Evolutionary conservation across 2,888 invertebrate species (phyloP).

Genomic region (Pyrochroa serraticornis): DNA sequence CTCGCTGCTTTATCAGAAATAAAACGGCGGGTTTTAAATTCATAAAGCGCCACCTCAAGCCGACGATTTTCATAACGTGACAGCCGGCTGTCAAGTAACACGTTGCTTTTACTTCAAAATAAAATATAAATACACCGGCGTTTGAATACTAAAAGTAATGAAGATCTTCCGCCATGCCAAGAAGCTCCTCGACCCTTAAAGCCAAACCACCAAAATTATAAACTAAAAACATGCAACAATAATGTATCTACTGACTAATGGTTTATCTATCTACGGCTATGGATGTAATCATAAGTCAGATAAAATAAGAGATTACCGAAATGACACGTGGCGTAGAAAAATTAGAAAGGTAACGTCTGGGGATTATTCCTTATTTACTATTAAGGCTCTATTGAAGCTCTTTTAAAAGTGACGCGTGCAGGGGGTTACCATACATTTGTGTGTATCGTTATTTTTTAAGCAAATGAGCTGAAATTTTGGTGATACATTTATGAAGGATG

Average conservation of each 20-base stretch:
- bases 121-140: slow-evolving; percentile 21
- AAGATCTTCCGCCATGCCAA: slow-evolving; percentile 7
- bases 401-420: too few relatives aligned
- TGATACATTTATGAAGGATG: too few relatives aligned
- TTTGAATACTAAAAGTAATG: slow-evolving; percentile 28
- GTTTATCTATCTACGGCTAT: too few relatives aligned
- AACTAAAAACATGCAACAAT: slow-evolving; percentile 7
- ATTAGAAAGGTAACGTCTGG: too few relatives aligned
- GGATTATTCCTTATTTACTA: too few relatives aligned
- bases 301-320: too few relatives aligned
- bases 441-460: too few relatives aligned
- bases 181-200: not conserved
- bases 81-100: slow-evolving; percentile 26
- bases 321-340: too few relatives aligned
- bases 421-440: too few relatives aligned
- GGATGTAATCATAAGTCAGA: too few relatives aligned
- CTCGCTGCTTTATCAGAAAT: slow-evolving; percentile 20
- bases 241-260: not conserved
- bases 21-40: slow-evolving; percentile 26
- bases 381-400: too few relatives aligned
- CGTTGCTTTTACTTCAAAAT: slow-evolving; percentile 24
- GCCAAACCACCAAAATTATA: slow-evolving; percentile 8
- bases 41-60: slow-evolving; percentile 22
- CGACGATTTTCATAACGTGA: slow-evolving; percentile 23
- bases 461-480: too few relatives aligned